Evolutionary conservation across 2,888 invertebrate genomes (phyloP).

Genomic region (Pristionchus arcanus): DNA sequence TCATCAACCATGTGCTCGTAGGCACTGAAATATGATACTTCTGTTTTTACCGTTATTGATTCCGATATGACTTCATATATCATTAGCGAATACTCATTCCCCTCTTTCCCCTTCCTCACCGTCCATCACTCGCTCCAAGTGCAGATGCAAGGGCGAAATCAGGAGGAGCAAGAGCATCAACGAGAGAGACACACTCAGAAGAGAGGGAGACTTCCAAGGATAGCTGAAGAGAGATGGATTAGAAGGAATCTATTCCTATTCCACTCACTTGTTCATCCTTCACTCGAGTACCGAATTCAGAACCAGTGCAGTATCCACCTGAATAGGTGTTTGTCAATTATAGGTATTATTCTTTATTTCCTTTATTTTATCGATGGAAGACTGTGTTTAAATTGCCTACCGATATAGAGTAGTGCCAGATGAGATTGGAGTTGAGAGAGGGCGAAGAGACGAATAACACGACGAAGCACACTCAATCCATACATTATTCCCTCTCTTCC

Average conservation of each 20-base stretch:
- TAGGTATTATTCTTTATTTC: too few relatives aligned
- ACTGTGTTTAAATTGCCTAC: constrained; percentile 74
- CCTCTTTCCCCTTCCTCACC: background rate
- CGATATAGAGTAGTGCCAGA: constrained; percentile 87
- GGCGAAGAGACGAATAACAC: constrained; percentile 55
- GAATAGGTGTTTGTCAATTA: background rate
- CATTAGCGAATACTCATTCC: too few relatives aligned
- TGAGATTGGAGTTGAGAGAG: constrained; percentile 84
- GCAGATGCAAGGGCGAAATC: constrained; percentile 87
- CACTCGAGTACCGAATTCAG: constrained; percentile 83
- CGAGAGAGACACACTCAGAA: constrained; percentile 56
- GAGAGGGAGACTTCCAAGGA: constrained; percentile 84
- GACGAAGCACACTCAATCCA: background rate
- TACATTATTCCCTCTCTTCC: too few relatives aligned
- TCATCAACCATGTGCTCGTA: constrained; percentile 20
- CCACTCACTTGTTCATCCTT: constrained; percentile 30
- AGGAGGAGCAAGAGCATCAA: too few relatives aligned
- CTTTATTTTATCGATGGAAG: too few relatives aligned
- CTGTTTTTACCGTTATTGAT: background rate
- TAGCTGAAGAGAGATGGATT: background rate
- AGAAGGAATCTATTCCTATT: too few relatives aligned
- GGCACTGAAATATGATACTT: background rate
- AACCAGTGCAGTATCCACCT: constrained; percentile 80
- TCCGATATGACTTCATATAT: background rate
- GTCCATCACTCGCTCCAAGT: background rate